Evolutionary conservation across 2,888 invertebrate species (phyloP), one percentile per base, ranked within the genome.

Genomic region (Temnothorax rugatulus): DNA sequence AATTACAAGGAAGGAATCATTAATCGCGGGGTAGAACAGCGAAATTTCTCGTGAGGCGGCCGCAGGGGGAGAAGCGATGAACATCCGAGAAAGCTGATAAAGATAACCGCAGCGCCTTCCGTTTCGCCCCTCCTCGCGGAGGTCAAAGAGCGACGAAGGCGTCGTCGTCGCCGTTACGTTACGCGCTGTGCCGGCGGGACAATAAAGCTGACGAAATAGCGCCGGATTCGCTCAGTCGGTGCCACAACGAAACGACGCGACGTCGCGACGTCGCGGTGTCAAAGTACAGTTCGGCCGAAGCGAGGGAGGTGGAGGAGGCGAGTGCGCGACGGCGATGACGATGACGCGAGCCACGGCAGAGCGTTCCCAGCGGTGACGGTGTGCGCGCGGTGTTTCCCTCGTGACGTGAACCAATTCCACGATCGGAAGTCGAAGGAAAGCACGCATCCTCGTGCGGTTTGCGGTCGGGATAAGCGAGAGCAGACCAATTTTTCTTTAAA

Each of bases 121-220:
- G 29, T 75, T 54, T 75, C 11, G 7, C 25, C 41, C 50, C 41
- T 8, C 63, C 15, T 66, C 59, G 21, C 13, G 59, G 63, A 90
- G 91, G 85, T 90, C 89, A 91, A 89, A 90, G 93, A 81, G 88
- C 90, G 82, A 68, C 34, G 74, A 44, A 44, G 83, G 82, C 52
- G 71, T 69, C 76, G 84, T 74, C 91, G 92, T 7, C 7, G 7
- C 89, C 91, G 29, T 34, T 61, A 38, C n/a, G 63, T 63, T 66
- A 92, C 89, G 86, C 90, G 88, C 87, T 88, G 76, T 88, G 76
- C 29, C 64, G 54, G 57, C 75, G 77, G 77, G 85, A 88, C 89
- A 89, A 93, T 93, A 93, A 93, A 93, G 88, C 89, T 88, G 90
- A 90, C 91, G 92, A 90, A 91, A 91, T 89, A 84, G 84, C 90